phyloP scores from a whole-genome alignment of 2,113 vertebrate genomes.

The Archocentrus centrarchus region DNA sequence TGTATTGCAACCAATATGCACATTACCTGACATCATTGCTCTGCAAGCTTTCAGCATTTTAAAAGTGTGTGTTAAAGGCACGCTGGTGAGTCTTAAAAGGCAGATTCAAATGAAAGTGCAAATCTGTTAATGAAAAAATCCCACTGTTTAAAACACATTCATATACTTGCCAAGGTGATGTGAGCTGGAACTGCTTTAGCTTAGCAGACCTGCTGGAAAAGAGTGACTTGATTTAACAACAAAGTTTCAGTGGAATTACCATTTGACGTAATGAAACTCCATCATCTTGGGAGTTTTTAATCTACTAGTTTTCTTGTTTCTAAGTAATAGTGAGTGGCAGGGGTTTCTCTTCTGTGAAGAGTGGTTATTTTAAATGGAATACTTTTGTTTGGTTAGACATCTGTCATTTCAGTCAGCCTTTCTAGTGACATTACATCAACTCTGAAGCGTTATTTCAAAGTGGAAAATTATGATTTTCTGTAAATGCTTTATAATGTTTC shows the following conservation, averaged over 20 bases:
- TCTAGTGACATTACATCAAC: neutral
- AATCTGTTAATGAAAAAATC: conserved; percentile 65
- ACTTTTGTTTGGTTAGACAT: neutral
- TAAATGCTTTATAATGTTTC: neutral
- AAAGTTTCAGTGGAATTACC: conserved; percentile 12
- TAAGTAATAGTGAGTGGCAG: neutral
- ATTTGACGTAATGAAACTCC: neutral
- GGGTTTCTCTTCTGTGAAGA: neutral
- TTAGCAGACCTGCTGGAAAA: conserved; percentile 76
- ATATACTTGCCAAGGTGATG: conserved; percentile 77
- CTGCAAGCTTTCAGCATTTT: conserved; percentile 63
- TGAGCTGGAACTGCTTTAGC: conserved; percentile 59
- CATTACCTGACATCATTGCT: conserved; percentile 65
- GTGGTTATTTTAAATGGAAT: neutral
- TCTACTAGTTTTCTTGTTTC: neutral
- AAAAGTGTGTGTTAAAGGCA: conserved; percentile 64
- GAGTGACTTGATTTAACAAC: conserved; percentile 45
- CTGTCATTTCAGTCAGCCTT: conserved; percentile 17
- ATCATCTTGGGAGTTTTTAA: conserved; percentile 5
- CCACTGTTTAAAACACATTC: conserved; percentile 41
- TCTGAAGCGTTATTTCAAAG: neutral
- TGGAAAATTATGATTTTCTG: neutral
- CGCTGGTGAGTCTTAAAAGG: conserved; percentile 60
- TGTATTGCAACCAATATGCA: conserved; percentile 65
- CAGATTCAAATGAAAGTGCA: conserved; percentile 41